Evolutionary conservation across 2,113 vertebrate species (phyloP).

Genomic region (Rattus norvegicus): GRCr8 NC_086037.1:49582001-49582500

Average conservation of each 20-base stretch:
- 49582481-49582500: no score
- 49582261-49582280: background rate
- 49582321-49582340: background rate
- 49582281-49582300: constrained; percentile 22
- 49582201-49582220: background rate
- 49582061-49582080: background rate
- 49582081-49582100: background rate
- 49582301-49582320: constrained; percentile 37
- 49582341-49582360: constrained; percentile 57
- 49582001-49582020: background rate
- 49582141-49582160: background rate
- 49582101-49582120: background rate
- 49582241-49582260: background rate
- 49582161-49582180: background rate
- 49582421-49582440: no score
- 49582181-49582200: background rate
- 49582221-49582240: background rate
- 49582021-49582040: background rate
- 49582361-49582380: constrained; percentile 2
- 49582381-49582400: background rate
- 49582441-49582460: no score
- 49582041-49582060: background rate
- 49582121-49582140: background rate
- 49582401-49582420: no score
- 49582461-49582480: no score